Evolutionary conservation across 2,888 invertebrate species (phyloP).

Genomic region (Odontocerum albicorne): DNA sequence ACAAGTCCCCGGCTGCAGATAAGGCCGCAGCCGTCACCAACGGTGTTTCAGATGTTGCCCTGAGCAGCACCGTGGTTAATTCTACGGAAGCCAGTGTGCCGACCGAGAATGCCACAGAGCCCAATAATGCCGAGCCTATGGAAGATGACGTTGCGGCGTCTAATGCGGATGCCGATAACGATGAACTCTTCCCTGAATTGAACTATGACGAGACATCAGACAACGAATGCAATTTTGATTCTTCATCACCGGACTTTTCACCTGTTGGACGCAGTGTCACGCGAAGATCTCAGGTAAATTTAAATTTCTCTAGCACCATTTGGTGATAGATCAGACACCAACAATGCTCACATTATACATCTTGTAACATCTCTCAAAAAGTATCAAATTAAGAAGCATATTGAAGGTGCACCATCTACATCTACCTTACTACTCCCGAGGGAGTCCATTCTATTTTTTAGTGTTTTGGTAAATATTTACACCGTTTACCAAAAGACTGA

Average conservation of each 20-base stretch:
- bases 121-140: conserved; percentile 20
- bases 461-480: too few relatives aligned
- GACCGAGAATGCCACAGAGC: not conserved
- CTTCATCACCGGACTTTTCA: conserved; percentile 34
- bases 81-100: not conserved
- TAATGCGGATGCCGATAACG: conserved; percentile 40
- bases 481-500: too few relatives aligned
- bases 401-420: too few relatives aligned
- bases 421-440: too few relatives aligned
- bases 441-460: too few relatives aligned
- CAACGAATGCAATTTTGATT: conserved; percentile 37
- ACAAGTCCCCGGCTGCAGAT: not conserved
- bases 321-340: too few relatives aligned
- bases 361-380: too few relatives aligned
- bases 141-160: conserved; percentile 22
- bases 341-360: too few relatives aligned
- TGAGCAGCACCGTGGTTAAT: conserved; percentile 38
- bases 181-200: conserved; percentile 55
- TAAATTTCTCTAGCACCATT: too few relatives aligned
- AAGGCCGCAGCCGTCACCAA: conserved; percentile 36
- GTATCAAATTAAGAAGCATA: too few relatives aligned
- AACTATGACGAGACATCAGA: conserved; percentile 51
- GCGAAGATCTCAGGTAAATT: conserved; percentile 53
- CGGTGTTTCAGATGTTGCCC: conserved; percentile 40
- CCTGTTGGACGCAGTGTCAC: conserved; percentile 45